Evolutionary conservation across 1,140 invertebrate genomes (phyloP).

Genomic region (Sipha flava): DNA sequence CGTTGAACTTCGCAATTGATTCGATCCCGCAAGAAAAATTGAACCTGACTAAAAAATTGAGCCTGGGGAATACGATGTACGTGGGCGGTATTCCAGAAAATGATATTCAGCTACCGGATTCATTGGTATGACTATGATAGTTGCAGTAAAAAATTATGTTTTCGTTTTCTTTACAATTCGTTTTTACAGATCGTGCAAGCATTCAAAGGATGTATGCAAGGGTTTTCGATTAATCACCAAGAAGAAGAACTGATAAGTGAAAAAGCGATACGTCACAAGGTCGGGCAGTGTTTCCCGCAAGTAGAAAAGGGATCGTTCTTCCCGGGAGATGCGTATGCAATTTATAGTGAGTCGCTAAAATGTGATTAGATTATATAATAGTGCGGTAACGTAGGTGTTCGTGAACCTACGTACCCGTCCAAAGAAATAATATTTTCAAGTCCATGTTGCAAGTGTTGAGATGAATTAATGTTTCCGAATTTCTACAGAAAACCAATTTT

Average conservation of each 20-base stretch:
- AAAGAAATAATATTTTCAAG: no score
- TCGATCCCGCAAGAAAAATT: slow-evolving; percentile 51
- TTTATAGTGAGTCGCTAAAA: slow-evolving; percentile 57
- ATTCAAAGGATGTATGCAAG: slow-evolving; percentile 73
- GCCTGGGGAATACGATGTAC: slow-evolving; percentile 61
- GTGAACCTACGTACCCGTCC: no score
- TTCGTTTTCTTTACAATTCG: neutral
- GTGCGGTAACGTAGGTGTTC: no score
- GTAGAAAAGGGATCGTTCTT: slow-evolving; percentile 83
- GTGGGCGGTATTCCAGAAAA: slow-evolving; percentile 63
- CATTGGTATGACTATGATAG: neutral
- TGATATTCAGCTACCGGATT: neutral
- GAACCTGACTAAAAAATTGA: slow-evolving; percentile 59
- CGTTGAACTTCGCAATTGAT: slow-evolving; percentile 61
- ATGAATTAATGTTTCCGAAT: neutral
- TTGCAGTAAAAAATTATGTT: neutral
- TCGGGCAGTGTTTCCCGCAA: slow-evolving; percentile 77
- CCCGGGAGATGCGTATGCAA: slow-evolving; percentile 67
- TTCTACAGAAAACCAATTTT: slow-evolving; percentile 58
- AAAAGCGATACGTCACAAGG: slow-evolving; percentile 57
- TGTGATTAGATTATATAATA: neutral
- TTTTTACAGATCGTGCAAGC: slow-evolving; percentile 60
- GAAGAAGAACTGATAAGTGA: slow-evolving; percentile 62
- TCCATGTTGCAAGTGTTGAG: no score
- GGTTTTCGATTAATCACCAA: slow-evolving; percentile 64